Base-by-base conservation (phyloP, 2,888 invertebrate species). In the Ctena decussata region DNA sequence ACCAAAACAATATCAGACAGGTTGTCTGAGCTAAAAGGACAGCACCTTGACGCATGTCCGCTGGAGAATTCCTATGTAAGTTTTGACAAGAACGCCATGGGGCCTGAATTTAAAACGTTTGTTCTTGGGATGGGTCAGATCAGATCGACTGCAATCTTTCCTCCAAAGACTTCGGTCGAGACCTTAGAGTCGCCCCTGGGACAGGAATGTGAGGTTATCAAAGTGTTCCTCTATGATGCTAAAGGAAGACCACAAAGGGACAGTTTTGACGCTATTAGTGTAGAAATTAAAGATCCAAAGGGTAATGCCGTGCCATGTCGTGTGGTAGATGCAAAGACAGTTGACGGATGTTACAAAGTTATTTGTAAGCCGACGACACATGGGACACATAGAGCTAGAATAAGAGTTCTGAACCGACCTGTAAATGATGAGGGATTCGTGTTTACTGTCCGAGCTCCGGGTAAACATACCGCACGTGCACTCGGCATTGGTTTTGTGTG, bases 121-220 rank as follows among this genome's bases (percentile, higher is more conserved):
- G 86, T 89, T 30, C 60, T 89, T 30, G 87, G 80, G 2, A 91
- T 91, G 91, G 91, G 91, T 5, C 84, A 89, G 49, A 88, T 91
- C 71, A 76, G 91, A 44, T 91, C 91, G 3, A 91, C 89, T 0
- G 89, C 91, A 0, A 90, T 90, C n/a, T 90, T 84, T 49, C 90
- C 90, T n/a, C 91, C 91, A 0, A 89, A 91, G 53, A 89, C 91
- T 18, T 87, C 89, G 18, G 89, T 89, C 0, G 91, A 91, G 65
- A 86, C 91, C 24, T 78, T 89, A n/a, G 91, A 91, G 70, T 87
- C 89, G 0, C 89, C 89, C 1, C 77, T 89, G 0, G 89, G 88
- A 5, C 89, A 89, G 49, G 89, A 91, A 37, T 82, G 88, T 1
- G 89, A 91, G 53, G 89, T 91, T 0, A 86, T 91, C 44, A 82